Evolutionary conservation across 2,797 vertebrate species (phyloP).

Genomic region (Pterois miles): DNA sequence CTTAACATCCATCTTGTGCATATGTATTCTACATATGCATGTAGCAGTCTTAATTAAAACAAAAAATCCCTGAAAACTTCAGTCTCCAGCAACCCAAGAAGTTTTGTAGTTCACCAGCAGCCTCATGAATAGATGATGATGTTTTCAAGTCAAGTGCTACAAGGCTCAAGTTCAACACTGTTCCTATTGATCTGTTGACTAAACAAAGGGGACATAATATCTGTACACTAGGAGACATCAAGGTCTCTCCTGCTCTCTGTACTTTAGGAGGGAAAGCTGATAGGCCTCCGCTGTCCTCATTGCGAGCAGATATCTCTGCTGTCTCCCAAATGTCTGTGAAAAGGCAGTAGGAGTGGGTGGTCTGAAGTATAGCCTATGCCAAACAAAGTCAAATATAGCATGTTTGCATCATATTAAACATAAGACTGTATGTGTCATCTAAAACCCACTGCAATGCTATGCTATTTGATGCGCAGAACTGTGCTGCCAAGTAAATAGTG

Average conservation of each 20-base stretch:
- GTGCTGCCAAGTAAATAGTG: too few species aligned
- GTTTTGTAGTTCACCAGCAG: constrained; percentile 18
- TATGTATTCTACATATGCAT: background rate
- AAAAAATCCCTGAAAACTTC: background rate
- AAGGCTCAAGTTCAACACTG: constrained; percentile 41
- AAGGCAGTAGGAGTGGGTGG: background rate
- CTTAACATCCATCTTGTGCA: background rate
- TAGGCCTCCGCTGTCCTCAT: constrained; percentile 3
- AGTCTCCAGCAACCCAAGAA: background rate
- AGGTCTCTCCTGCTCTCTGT: constrained; percentile 26
- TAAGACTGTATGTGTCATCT: background rate
- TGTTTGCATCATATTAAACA: constrained; percentile 3
- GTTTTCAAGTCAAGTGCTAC: constrained; percentile 53
- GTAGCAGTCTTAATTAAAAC: background rate
- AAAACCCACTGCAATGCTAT: too few species aligned
- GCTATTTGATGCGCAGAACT: too few species aligned
- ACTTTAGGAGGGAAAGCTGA: constrained; percentile 40
- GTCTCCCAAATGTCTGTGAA: constrained; percentile 30
- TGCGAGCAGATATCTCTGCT: constrained; percentile 3
- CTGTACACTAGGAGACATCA: constrained; percentile 27
- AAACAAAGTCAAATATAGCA: constrained; percentile 5
- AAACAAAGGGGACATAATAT: constrained; percentile 48
- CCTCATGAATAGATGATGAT: constrained; percentile 66
- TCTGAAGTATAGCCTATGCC: background rate
- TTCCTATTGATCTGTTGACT: constrained; percentile 66